Evolutionary conservation across 2,113 vertebrate genomes (phyloP).

Genomic region (Halcyon senegalensis): DNA sequence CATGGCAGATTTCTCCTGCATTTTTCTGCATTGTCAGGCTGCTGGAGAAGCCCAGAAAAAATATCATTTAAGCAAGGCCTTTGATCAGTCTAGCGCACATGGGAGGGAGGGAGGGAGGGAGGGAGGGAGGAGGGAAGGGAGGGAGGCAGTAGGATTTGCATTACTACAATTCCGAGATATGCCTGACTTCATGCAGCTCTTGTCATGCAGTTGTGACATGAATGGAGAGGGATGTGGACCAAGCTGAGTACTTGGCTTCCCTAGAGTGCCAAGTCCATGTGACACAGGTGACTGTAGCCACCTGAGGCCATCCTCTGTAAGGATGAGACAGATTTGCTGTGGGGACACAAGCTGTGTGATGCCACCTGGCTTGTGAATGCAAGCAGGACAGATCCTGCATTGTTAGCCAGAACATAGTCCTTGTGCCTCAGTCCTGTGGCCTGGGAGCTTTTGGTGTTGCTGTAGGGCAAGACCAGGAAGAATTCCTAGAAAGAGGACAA

Average conservation of each 20-base stretch:
- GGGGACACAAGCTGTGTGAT: not conserved
- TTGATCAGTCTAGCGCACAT: not conserved
- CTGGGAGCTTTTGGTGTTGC: not conserved
- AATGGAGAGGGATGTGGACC: not conserved
- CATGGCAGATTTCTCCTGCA: not conserved
- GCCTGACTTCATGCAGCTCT: not conserved
- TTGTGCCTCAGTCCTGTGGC: not conserved
- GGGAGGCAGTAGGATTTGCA: not conserved
- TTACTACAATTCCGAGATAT: not conserved
- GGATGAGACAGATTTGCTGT: not conserved
- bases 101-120: not conserved
- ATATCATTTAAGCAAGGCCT: not conserved
- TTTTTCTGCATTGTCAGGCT: not conserved
- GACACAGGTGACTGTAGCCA: not conserved
- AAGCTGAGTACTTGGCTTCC: fast-evolving
- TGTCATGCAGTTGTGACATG: not conserved
- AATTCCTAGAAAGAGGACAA: not conserved
- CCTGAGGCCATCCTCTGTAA: not conserved
- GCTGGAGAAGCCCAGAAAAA: not conserved
- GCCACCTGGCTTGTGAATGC: not conserved
- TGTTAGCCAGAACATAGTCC: not conserved
- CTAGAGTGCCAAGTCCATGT: not conserved
- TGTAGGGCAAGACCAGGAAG: not conserved
- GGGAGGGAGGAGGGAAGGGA: not conserved
- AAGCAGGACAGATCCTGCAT: not conserved